Percentiles rank a stretch among this genome's conserved stretches.
Conservation (phyloP, 2,113 vertebrate species). For the Regulus satrapa region DNA sequence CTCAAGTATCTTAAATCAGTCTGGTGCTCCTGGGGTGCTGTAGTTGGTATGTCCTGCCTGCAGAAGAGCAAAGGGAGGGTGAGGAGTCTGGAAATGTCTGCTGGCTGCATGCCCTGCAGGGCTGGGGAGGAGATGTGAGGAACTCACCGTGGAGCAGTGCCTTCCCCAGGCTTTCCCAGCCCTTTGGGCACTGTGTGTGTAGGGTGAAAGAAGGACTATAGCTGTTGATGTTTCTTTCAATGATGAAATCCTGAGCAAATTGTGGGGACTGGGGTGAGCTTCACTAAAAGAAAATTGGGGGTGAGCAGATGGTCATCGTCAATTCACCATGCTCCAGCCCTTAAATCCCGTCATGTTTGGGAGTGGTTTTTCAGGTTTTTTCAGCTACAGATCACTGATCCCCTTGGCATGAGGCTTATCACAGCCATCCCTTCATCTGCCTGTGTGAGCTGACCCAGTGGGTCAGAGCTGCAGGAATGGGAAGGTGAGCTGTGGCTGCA, state of each 20-base stretch:
- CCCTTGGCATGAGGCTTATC: neutral
- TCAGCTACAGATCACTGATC: neutral
- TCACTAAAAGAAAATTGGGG: neutral
- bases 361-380: neutral
- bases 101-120: neutral
- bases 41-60: neutral
- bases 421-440: neutral
- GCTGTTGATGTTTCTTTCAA: neutral
- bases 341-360: neutral
- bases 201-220: neutral
- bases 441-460: neutral
- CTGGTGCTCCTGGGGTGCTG: neutral
- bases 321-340: neutral
- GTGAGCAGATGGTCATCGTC: neutral
- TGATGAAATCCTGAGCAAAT: neutral
- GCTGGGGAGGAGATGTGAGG: neutral
- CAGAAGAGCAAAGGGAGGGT: neutral
- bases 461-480: neutral
- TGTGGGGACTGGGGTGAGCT: neutral
- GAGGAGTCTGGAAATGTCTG: neutral
- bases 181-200: neutral
- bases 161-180: neutral
- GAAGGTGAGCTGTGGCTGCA: neutral
- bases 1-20: neutral
- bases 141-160: neutral